Base-by-base conservation (phyloP, 2,888 invertebrate genomes). In the Bombylius major region DNA sequence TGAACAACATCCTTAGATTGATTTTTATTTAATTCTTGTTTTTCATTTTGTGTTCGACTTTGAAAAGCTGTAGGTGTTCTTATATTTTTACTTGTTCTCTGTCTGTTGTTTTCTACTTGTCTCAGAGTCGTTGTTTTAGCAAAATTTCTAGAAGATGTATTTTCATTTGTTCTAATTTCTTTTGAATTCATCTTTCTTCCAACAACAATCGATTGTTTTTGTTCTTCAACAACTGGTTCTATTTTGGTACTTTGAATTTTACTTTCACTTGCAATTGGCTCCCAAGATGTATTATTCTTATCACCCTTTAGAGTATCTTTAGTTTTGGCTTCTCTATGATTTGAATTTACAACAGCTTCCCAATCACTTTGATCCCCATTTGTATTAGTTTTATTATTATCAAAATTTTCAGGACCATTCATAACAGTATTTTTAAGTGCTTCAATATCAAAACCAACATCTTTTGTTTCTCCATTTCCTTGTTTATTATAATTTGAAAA, bases 401-500 rank as follows among this genome's bases (percentile, higher is more conserved):
- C 11, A 11, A 11, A 5, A 11, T 5, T 11, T 11, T 11, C 39
- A 8, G 5, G 5, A 7, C 7, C 8, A 36, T 36, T 36, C 8
- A 11, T 11, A 12, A 64, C 62, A 5, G 64, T 62, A 57, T 63
- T 64, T 54, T 61, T 58, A n/a, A 62, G 42, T 6, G 63, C 60
- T 54, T 62, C 64, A 14, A 64, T 56, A 55, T 64, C 61, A 12
- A 63, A 52, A 23, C 53, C 53, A 33, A 54, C 36, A 13, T 58
- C 59, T 13, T 57, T 59, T 5, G 51, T 56, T 8, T 55, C 58
- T 33, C 55, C 58, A 39, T 59, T 62, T 14, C 59, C 69, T 66
- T 42, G 39, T 47, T 86, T 88, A 68, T 86, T 87, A 67, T 89
- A 89, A 39, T 86, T 83, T 0, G 90, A 89, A 75, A 91, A 91